Base-by-base conservation (phyloP, 2,113 vertebrate species). In the Cochlearius cochlearius region DNA sequence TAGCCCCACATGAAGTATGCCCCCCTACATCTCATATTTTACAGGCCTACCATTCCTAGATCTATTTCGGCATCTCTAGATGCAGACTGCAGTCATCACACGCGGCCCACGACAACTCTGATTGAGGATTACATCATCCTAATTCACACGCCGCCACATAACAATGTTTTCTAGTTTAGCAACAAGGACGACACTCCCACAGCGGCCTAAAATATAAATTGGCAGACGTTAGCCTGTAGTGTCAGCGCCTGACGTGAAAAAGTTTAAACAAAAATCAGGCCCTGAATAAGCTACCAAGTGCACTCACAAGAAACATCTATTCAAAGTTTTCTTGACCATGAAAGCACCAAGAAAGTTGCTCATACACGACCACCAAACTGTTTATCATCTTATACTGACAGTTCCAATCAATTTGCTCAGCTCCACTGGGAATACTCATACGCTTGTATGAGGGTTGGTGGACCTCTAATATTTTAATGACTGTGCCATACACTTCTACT, bases 191-290 rank as follows among this genome's bases (percentile, higher is more conserved):
- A 94, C 19, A 39, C 50, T 94, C 91, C 59, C 71, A 96, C 68
- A 74, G 67, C 68, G 96, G 91, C 86, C 95, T 36, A 75, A 92
- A 96, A 96, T 88, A 62, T 56, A 88, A 95, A 95, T 75, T 73
- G 82, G 84, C 77, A 96, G 67, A 96, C 64, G 15, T 55, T 39
- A 88, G 72, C 69, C 69, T 93, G 63, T 50, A 91, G 49, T 68
- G 95, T 73, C 92, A 98, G 95, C 82, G 75, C 4, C 50, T 13
- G 0, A 77, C 39, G 73, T 49, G 49, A 90, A 94, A 91, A 89
- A 3, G 5, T 87, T 84, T 84, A 78, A 82, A 68, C 34, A 96
- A 97, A 95, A 97, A 83, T 34, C 11, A 41, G 41, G 29, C 55
- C 50, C 41, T 56, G 41, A 71, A 74, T 43, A 83, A 75, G 43